phyloP scores from a whole-genome alignment of 1,140 invertebrate species.

The Drosophila orosa region DNA sequence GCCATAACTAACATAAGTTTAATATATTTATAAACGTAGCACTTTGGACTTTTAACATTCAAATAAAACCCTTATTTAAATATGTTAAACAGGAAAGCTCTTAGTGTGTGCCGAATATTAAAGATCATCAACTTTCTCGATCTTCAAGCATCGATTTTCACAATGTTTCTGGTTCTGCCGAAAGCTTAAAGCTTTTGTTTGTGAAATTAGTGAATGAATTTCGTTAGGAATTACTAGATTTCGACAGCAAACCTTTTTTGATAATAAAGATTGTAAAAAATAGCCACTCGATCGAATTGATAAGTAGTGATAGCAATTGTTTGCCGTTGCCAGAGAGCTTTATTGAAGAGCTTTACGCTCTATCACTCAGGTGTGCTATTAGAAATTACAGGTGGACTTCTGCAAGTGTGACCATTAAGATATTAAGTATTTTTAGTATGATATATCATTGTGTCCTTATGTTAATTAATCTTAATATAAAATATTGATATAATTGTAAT shows the following conservation, averaged over 20 bases:
- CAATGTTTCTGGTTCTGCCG: not conserved
- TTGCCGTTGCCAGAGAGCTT: not conserved
- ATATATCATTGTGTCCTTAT: not conserved
- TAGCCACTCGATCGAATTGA: not conserved
- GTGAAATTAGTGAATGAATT: constrained; percentile 6
- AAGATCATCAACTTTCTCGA: not conserved
- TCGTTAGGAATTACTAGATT: not conserved
- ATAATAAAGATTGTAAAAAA: not conserved
- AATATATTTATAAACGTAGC: not conserved
- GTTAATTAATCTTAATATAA: not conserved
- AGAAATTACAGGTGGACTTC: not conserved
- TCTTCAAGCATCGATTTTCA: not conserved
- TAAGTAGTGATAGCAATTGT: not conserved
- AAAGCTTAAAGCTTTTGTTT: constrained; percentile 9
- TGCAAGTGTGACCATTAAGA: not conserved
- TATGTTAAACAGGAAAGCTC: not conserved
- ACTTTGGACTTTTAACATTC: not conserved
- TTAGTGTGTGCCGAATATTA: not conserved
- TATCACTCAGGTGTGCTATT: not conserved
- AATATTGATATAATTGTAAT: not conserved
- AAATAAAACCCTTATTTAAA: not conserved
- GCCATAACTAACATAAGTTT: not conserved
- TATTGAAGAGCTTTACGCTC: not conserved
- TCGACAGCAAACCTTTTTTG: not conserved
- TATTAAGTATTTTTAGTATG: not conserved